phyloP scores from a whole-genome alignment of 2,113 vertebrate genomes.

The Microcebus jonahi region DNA sequence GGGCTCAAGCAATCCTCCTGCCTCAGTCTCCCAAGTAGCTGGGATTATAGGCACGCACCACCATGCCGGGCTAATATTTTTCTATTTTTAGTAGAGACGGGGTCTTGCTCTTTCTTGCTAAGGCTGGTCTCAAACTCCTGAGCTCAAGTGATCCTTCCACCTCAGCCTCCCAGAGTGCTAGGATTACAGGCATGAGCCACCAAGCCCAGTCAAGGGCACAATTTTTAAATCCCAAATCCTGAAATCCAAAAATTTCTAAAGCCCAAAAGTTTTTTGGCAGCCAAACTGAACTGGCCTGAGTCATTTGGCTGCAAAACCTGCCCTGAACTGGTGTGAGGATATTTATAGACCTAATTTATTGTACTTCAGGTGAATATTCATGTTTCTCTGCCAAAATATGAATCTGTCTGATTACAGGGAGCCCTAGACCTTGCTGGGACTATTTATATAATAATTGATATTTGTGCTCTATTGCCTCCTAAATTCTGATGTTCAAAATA shows the following conservation, averaged over 20 bases:
- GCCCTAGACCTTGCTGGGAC: neutral
- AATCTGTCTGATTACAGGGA: conserved; percentile 49
- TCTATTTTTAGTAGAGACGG: no score
- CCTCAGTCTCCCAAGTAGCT: no score
- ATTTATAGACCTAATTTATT: conserved; percentile 49
- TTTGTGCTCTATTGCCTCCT: conserved; percentile 21
- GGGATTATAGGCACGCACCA: no score
- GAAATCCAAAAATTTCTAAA: neutral
- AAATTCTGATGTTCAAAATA: conserved; percentile 49
- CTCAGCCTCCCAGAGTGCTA: no score
- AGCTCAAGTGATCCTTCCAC: no score
- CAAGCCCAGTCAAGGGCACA: neutral
- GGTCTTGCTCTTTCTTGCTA: no score
- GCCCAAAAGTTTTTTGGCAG: neutral
- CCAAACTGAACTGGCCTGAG: conserved; percentile 16
- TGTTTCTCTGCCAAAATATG: conserved; percentile 43
- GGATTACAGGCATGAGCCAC: no score
- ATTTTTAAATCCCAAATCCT: neutral
- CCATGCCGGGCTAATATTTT: no score
- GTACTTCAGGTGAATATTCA: conserved; percentile 36
- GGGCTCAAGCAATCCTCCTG: no score
- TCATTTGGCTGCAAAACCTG: conserved; percentile 53
- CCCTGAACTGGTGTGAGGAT: neutral
- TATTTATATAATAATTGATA: conserved; percentile 53
- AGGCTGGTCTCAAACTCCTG: no score